A percentile compares a stretch with the other conserved stretches of the same genome.
phyloP scores from a whole-genome alignment of 2,113 vertebrate genomes.

The Gnathonemus longibarbis region DNA sequence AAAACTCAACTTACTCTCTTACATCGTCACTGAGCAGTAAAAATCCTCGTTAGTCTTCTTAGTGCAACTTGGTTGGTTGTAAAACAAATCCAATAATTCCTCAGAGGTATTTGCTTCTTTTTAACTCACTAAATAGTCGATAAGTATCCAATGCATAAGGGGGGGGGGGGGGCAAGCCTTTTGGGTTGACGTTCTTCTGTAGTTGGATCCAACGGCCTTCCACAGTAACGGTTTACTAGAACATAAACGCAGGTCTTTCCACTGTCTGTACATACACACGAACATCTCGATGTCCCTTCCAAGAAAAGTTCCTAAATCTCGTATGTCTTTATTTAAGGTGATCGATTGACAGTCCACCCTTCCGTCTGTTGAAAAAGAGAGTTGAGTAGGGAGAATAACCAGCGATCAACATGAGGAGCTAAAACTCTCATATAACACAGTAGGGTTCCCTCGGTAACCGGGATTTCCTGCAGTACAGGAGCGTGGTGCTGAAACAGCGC shows the following conservation, averaged over 20 bases:
- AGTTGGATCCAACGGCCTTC: constrained; percentile 56
- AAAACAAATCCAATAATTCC: constrained; percentile 67
- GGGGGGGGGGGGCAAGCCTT: constrained; percentile 23
- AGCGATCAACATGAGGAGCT: constrained; percentile 54
- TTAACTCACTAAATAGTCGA: constrained; percentile 49
- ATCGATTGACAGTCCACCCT: constrained; percentile 47
- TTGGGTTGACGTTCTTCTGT: constrained; percentile 10
- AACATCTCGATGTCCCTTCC: constrained; percentile 46
- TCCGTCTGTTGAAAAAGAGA: constrained; percentile 47
- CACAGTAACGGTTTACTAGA: constrained; percentile 62
- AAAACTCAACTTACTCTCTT: constrained; percentile 48
- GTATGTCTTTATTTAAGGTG: not conserved
- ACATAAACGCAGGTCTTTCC: constrained; percentile 61
- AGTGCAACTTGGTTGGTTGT: constrained; percentile 69
- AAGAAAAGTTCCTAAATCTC: not conserved
- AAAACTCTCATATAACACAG: constrained; percentile 98
- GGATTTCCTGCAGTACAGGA: constrained; percentile 99
- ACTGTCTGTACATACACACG: constrained; percentile 48
- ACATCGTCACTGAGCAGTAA: constrained; percentile 49
- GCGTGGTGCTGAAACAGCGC: constrained; percentile 98
- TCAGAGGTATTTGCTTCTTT: constrained; percentile 52
- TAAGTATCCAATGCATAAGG: constrained; percentile 53
- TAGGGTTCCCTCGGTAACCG: constrained; percentile 99
- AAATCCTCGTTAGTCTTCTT: constrained; percentile 67
- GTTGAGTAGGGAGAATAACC: constrained; percentile 55